Percentiles rank a stretch among this genome's conserved stretches.
These are phyloP conservation scores for Diadema setosum DNA, from an alignment of 35 echinoderm and acorn worm genomes.

Conservation along the genomic window DNA sequence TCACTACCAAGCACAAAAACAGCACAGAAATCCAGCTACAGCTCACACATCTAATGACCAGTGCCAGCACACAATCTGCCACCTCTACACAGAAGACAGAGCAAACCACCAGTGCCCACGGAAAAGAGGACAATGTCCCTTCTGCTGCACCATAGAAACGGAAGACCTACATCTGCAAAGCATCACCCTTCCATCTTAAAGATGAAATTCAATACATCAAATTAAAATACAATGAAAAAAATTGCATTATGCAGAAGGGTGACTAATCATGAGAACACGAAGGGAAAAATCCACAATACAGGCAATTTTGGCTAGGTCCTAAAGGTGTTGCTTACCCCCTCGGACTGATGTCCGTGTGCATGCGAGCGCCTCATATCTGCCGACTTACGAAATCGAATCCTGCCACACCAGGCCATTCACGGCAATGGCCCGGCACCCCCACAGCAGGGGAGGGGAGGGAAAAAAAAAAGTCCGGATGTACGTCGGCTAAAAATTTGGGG, in stretches of 20 bases:
- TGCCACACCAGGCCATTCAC: background rate
- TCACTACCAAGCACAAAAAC: too few relatives aligned
- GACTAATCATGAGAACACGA: background rate
- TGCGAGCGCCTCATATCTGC: constrained; percentile 8
- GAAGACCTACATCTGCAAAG: too few relatives aligned
- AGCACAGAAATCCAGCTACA: too few relatives aligned
- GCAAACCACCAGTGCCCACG: too few relatives aligned
- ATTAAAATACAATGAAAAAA: background rate
- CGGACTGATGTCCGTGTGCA: constrained; percentile 1
- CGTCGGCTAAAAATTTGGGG: background rate
- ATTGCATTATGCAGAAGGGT: background rate
- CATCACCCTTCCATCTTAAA: background rate
- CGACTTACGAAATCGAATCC: constrained; percentile 2
- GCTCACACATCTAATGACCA: too few relatives aligned
- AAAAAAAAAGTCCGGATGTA: background rate
- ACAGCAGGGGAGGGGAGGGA: background rate
- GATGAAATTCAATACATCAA: background rate
- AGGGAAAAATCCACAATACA: background rate
- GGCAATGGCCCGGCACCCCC: background rate
- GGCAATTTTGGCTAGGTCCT: background rate
- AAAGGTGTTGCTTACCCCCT: background rate
- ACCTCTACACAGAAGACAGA: too few relatives aligned
- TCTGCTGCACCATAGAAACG: too few relatives aligned
- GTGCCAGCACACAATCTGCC: too few relatives aligned
- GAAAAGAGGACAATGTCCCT: too few relatives aligned